Conservation (phyloP, 2,113 vertebrate genomes). For the Trogon surrucura region DNA sequence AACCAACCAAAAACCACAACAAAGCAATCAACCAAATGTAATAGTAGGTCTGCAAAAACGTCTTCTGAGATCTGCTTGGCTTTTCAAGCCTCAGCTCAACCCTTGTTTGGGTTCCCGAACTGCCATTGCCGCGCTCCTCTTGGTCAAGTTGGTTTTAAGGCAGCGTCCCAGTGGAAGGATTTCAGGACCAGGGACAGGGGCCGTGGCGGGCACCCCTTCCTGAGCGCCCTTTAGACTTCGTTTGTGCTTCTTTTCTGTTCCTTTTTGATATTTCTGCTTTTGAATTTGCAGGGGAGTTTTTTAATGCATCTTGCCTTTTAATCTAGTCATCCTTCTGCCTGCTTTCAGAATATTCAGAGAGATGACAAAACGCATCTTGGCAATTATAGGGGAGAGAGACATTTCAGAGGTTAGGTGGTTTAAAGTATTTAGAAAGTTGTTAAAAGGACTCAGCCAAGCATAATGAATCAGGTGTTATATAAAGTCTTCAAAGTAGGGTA, state of each 20-base stretch:
- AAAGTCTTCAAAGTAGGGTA: not conserved
- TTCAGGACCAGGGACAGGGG: slow-evolving; percentile 20
- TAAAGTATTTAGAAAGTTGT: not conserved
- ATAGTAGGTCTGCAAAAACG: not conserved
- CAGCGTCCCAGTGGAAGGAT: not conserved
- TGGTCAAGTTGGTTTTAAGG: not conserved
- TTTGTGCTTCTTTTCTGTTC: not conserved
- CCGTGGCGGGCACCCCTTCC: fast-evolving
- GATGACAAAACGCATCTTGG: not conserved
- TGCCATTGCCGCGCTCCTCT: not conserved
- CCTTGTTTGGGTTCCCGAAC: not conserved
- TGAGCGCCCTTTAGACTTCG: not conserved
- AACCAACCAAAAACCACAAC: not conserved
- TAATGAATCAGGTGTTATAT: not conserved
- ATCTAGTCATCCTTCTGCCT: not conserved
- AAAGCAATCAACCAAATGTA: not conserved
- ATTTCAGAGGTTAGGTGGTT: not conserved
- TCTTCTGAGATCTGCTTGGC: not conserved
- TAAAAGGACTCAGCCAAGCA: not conserved
- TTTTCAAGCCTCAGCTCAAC: not conserved
- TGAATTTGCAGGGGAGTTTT: no score
- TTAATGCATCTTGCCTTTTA: not conserved
- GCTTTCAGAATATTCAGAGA: not conserved
- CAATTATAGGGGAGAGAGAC: not conserved
- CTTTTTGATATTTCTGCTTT: not conserved